Conservation (phyloP, 2,113 vertebrate genomes). For the Promerops cafer region DNA sequence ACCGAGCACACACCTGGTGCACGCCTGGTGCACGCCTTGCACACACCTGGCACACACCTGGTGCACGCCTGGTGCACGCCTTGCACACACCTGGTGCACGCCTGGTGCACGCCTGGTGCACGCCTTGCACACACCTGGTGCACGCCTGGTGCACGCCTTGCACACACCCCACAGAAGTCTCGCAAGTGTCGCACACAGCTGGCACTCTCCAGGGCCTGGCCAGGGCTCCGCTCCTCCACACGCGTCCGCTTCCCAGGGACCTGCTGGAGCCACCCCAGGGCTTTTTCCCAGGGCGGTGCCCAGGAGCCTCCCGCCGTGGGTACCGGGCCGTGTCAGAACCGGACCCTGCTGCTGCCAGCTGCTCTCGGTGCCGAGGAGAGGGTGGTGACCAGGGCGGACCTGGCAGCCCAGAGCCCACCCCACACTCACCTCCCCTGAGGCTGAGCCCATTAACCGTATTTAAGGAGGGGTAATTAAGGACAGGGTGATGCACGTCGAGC, state of each 20-base stretch:
- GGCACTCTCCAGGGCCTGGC: too few relatives aligned
- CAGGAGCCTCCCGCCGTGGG: accelerated
- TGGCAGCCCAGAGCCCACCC: accelerated
- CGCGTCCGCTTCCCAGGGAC: not conserved
- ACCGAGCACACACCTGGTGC: not conserved
- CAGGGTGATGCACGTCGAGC: not conserved
- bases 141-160: too few relatives aligned
- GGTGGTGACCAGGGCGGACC: accelerated
- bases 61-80: too few relatives aligned
- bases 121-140: too few relatives aligned
- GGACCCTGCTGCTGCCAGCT: accelerated
- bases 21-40: accelerated
- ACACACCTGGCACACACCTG: too few relatives aligned
- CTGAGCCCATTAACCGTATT: not conserved
- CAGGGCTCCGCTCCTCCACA: not conserved
- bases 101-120: accelerated
- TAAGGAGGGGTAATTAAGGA: not conserved
- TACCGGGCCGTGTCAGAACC: accelerated
- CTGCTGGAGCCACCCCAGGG: not conserved
- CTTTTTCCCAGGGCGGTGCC: too few relatives aligned
- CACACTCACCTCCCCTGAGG: accelerated
- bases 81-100: not conserved
- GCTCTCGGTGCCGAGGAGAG: not conserved
- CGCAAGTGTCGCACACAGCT: not conserved
- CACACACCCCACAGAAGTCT: not conserved